These are phyloP conservation scores for Kryphioiulus occultus DNA, from an alignment of 2,888 invertebrate genomes.

Conservation along the genomic window DNA sequence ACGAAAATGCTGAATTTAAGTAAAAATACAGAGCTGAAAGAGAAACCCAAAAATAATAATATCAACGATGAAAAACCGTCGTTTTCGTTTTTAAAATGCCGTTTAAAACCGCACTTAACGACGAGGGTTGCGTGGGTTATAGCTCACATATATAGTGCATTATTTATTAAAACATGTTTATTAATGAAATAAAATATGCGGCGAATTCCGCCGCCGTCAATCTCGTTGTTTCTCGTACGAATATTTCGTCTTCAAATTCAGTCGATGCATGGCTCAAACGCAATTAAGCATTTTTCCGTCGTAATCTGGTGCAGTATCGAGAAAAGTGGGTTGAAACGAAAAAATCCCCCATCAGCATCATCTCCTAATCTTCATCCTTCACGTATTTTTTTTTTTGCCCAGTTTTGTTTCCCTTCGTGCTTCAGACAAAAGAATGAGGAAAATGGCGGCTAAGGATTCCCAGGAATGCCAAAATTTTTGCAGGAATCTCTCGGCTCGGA, in stretches of 20 bases:
- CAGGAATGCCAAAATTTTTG: not conserved
- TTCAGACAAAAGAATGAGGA: not conserved
- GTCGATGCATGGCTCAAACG: not conserved
- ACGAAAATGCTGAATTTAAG: too few relatives aligned
- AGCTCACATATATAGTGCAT: not conserved
- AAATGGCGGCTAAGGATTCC: not conserved
- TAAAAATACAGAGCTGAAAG: too few relatives aligned
- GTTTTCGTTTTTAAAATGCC: not conserved
- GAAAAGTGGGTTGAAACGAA: not conserved
- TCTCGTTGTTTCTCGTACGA: constrained; percentile 4
- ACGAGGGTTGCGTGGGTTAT: not conserved
- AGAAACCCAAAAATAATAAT: not conserved
- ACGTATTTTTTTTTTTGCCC: not conserved
- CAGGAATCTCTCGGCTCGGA: not conserved
- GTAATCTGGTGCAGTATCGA: not conserved
- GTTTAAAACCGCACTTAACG: not conserved
- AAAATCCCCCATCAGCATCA: not conserved
- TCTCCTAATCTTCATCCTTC: not conserved
- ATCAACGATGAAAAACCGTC: not conserved
- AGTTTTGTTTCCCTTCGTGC: not conserved
- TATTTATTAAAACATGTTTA: constrained; percentile 1
- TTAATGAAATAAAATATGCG: constrained; percentile 3
- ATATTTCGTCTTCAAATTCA: not conserved
- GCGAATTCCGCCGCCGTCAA: constrained; percentile 1
- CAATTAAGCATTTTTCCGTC: not conserved